Percentiles rank a stretch among this genome's conserved stretches.
phyloP scores from a whole-genome alignment of 2,797 vertebrate species.

The Dicrostonyx torquatus region DNA sequence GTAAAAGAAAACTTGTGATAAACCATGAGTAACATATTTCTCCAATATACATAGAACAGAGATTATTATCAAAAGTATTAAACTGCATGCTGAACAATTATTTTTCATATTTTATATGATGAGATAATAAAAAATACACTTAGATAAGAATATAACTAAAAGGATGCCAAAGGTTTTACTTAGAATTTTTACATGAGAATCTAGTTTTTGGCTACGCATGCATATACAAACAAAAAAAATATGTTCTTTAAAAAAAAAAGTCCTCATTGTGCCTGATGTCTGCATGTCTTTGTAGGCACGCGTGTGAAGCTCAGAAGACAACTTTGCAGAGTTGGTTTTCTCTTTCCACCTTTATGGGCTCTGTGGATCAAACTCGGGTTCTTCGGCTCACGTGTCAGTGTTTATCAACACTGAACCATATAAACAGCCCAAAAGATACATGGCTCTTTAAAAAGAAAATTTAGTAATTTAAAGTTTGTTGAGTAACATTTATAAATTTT shows the following conservation, averaged over 20 bases:
- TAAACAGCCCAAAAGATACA: not conserved
- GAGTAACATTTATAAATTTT: constrained; percentile 26
- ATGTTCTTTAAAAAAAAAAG: constrained; percentile 13
- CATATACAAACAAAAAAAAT: not conserved
- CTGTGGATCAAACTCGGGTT: not conserved
- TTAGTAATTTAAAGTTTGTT: constrained; percentile 55
- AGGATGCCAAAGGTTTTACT: constrained; percentile 27
- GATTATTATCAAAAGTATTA: constrained; percentile 54
- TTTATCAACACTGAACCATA: not conserved
- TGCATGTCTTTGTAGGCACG: not conserved
- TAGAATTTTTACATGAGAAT: constrained; percentile 53
- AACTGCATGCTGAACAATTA: constrained; percentile 27
- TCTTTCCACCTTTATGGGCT: not conserved
- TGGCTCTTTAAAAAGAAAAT: constrained; percentile 46
- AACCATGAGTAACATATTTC: constrained; percentile 50
- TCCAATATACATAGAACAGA: not conserved
- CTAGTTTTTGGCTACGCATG: constrained; percentile 13
- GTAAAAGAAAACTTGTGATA: constrained; percentile 77
- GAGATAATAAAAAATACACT: constrained; percentile 14
- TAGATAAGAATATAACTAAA: constrained; percentile 35
- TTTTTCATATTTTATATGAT: constrained; percentile 34
- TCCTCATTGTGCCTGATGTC: not conserved
- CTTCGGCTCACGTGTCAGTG: not conserved
- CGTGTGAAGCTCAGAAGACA: not conserved
- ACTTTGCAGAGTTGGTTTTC: not conserved